Percentiles rank a stretch among this genome's conserved stretches.
phyloP scores from a whole-genome alignment of 2,797 vertebrate genomes.

The Cynopterus sphinx region DNA sequence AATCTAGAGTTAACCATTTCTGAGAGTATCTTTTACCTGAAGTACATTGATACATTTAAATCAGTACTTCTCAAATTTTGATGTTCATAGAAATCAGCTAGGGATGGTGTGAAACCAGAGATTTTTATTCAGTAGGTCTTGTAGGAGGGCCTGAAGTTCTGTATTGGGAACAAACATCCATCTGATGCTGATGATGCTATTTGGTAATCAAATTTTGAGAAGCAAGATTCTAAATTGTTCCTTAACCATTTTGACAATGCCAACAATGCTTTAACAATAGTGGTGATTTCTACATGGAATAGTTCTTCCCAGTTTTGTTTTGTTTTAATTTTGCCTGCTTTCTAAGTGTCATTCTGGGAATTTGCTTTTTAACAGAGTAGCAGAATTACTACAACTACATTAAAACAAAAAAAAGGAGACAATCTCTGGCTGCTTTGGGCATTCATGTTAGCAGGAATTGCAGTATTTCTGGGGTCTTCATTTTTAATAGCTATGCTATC shows the following conservation, averaged over 20 bases:
- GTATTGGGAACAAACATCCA: background rate
- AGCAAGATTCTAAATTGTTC: background rate
- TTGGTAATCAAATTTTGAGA: background rate
- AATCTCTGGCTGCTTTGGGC: slow-evolving; percentile 31
- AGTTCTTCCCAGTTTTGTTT: background rate
- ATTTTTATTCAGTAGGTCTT: background rate
- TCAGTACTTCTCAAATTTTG: background rate
- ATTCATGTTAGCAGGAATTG: slow-evolving; percentile 44
- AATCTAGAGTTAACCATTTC: background rate
- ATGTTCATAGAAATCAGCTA: background rate
- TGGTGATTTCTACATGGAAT: background rate
- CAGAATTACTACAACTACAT: background rate
- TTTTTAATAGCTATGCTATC: slow-evolving; percentile 69
- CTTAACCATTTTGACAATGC: background rate
- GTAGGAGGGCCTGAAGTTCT: background rate
- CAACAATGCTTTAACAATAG: background rate
- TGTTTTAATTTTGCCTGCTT: slow-evolving; percentile 9
- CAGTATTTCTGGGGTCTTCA: slow-evolving; percentile 64
- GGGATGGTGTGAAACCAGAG: background rate
- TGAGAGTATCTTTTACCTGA: background rate
- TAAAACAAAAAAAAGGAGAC: slow-evolving; percentile 53
- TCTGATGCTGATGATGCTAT: background rate
- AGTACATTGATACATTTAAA: background rate
- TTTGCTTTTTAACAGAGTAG: slow-evolving; percentile 4
- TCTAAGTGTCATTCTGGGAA: background rate